Percentiles rank a stretch among this genome's conserved stretches.
These are phyloP conservation scores for Melanostoma mellinum DNA, from an alignment of 2,888 invertebrate species.

Conservation along the genomic window DNA sequence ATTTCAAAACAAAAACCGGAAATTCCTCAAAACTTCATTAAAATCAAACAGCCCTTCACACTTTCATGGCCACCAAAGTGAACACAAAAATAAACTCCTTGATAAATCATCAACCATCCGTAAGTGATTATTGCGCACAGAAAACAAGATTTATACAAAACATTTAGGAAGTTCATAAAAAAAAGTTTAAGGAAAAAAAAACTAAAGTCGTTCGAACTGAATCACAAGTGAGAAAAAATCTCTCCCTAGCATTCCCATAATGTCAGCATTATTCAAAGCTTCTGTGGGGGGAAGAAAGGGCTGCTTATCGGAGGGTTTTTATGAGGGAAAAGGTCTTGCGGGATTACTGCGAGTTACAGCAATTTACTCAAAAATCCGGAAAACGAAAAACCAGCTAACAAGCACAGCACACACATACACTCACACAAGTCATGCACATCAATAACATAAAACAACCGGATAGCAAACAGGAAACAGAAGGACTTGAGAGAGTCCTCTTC, in stretches of 20 bases:
- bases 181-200: neutral
- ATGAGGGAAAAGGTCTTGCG: neutral
- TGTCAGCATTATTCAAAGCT: slow-evolving; percentile 51
- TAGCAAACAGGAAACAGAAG: slow-evolving; percentile 40
- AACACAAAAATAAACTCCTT: neutral
- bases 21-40: neutral
- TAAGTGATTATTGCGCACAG: slow-evolving; percentile 40
- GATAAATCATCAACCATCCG: slow-evolving; percentile 41
- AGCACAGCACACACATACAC: slow-evolving; percentile 17
- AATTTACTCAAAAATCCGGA: slow-evolving; percentile 57
- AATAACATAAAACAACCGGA: slow-evolving; percentile 45
- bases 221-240: slow-evolving; percentile 16
- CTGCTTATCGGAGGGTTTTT: neutral
- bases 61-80: neutral
- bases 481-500: slow-evolving; percentile 17
- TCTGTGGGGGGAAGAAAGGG: slow-evolving; percentile 7
- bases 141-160: slow-evolving; percentile 38
- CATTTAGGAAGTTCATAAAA: slow-evolving; percentile 23
- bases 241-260: slow-evolving; percentile 20
- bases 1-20: no score
- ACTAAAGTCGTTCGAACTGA: slow-evolving; percentile 3
- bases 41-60: neutral
- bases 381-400: slow-evolving; percentile 40
- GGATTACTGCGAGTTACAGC: slow-evolving; percentile 43
- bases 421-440: slow-evolving; percentile 46